Percentiles rank a stretch among this genome's conserved stretches.
Evolutionary conservation across 2,113 vertebrate species (phyloP).

Genomic region (Cottus gobio): DNA sequence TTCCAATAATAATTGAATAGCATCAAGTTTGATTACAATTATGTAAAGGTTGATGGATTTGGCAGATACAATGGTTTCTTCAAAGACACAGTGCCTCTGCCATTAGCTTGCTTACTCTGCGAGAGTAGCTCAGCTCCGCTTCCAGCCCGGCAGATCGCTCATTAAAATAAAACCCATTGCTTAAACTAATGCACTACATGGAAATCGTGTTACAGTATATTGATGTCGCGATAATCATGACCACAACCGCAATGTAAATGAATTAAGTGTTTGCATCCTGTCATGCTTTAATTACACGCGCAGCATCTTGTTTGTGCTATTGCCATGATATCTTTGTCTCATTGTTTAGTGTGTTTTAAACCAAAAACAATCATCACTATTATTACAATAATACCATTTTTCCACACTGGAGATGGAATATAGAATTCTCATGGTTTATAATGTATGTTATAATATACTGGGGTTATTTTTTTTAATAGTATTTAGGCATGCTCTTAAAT

Average conservation of each 20-base stretch:
- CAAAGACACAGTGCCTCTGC: constrained; percentile 70
- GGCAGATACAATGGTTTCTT: constrained; percentile 76
- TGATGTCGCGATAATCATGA: background rate
- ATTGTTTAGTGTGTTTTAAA: background rate
- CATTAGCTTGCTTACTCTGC: constrained; percentile 56
- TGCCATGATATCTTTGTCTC: background rate
- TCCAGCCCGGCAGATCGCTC: constrained; percentile 37
- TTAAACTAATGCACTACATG: background rate
- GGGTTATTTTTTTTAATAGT: background rate
- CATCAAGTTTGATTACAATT: constrained; percentile 33
- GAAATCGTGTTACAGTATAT: background rate
- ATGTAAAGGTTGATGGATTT: constrained; percentile 79
- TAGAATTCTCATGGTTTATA: background rate
- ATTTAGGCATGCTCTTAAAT: background rate
- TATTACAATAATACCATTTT: background rate
- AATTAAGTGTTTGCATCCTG: background rate
- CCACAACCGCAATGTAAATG: background rate
- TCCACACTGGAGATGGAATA: background rate
- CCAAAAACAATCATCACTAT: background rate
- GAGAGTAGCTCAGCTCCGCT: constrained; percentile 52
- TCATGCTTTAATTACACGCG: background rate
- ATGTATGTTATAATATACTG: background rate
- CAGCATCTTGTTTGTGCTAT: background rate
- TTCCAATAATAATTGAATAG: constrained; percentile 36
- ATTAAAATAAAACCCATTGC: constrained; percentile 14